Percentiles rank a stretch among this genome's conserved stretches.
These are phyloP conservation scores for Poeciliopsis retropinna DNA, from an alignment of 2,113 vertebrate species.

Conservation along the genomic window DNA sequence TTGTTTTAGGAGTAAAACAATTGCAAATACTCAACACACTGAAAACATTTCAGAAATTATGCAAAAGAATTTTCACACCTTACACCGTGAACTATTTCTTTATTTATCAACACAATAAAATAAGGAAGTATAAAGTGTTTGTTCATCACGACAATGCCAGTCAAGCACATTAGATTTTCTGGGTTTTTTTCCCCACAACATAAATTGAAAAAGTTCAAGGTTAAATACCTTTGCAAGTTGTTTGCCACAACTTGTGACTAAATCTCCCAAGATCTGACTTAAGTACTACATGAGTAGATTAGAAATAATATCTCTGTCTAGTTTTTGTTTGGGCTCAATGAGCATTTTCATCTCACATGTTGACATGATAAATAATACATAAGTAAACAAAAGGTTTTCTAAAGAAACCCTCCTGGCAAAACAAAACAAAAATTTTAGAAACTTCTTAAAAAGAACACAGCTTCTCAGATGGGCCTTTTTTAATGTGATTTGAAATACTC, in stretches of 20 bases:
- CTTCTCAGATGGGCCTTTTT: background rate
- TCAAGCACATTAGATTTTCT: too few species aligned
- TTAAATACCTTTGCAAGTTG: background rate
- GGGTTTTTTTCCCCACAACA: too few species aligned
- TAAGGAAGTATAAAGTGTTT: background rate
- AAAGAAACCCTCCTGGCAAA: background rate
- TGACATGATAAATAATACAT: constrained; percentile 6
- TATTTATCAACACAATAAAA: too few species aligned
- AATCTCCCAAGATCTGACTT: background rate
- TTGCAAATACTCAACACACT: background rate
- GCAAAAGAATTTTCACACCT: background rate
- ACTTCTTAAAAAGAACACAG: background rate
- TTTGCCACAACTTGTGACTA: background rate
- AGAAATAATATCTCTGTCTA: background rate
- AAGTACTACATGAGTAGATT: background rate
- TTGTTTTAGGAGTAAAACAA: background rate
- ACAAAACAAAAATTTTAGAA: background rate
- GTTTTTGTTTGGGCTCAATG: background rate
- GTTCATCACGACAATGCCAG: background rate
- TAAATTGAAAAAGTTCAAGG: background rate
- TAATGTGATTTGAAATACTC: background rate
- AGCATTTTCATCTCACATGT: background rate
- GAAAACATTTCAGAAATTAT: background rate
- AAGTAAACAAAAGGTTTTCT: background rate
- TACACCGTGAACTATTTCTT: background rate